Conservation (phyloP, 2,113 vertebrate genomes). For the Antechinus stuartii region DNA sequence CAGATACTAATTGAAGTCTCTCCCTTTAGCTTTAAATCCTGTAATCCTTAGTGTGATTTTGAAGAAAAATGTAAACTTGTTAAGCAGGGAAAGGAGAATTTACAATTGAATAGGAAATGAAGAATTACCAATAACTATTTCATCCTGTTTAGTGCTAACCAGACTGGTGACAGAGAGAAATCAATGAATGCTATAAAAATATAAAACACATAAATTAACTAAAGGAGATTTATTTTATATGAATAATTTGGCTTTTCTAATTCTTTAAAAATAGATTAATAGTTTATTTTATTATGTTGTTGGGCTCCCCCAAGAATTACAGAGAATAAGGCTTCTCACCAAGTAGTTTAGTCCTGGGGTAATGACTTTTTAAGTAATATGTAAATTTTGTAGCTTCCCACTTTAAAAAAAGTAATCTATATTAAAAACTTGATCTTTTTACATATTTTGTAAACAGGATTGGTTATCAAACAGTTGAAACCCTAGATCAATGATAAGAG, state of each 20-base stretch:
- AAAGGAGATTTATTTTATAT: neutral
- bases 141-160: neutral
- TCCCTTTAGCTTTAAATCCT: neutral
- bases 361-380: neutral
- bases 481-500: too few species aligned
- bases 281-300: neutral
- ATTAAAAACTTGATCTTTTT: neutral
- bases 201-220: neutral
- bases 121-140: neutral
- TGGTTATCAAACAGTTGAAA: neutral
- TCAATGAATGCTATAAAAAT: neutral
- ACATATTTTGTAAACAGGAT: neutral
- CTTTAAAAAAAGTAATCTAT: neutral
- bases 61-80: neutral
- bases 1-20: neutral
- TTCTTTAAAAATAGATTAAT: neutral
- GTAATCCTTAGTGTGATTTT: neutral
- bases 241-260: neutral
- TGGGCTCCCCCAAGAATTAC: neutral
- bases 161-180: neutral
- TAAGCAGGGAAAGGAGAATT: neutral
- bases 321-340: neutral
- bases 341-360: neutral
- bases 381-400: neutral
- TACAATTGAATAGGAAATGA: neutral